Evolutionary conservation across 2,113 vertebrate species (phyloP), one percentile per base, ranked within the genome.

Genomic region (Phylloscopus trochiloides): DNA sequence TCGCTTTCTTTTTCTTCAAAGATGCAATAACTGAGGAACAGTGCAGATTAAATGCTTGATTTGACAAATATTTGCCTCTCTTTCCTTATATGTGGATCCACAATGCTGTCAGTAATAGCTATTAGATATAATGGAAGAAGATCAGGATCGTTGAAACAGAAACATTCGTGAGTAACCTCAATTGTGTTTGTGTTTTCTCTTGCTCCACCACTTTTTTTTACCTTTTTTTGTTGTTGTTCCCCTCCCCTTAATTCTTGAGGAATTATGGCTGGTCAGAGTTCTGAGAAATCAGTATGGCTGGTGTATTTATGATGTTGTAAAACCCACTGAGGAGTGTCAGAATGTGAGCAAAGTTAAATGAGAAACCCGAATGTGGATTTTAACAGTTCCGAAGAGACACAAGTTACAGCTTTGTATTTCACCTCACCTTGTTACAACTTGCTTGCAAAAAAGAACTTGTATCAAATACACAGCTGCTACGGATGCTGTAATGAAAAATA

Each of bases 81-180:
- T 96, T 90, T 92, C 93, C 90, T 93, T 94, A 38, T 95, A 67
- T 86, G 79, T 90, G 90, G 94, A 95, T 94, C 94, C 88, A 94
- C 96, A 96, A 94, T 96, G 96, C 96, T 96, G 85, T 96, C 96
- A 97, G 96, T 97, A 97, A 94, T 97, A 97, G 93, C 71, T 96
- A 86, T 96, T 97, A 95, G 96, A 94, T 97, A 93, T 94, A 90
- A 94, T 86, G 93, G 95, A 96, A 96, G 96, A 97, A 95, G 92
- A 97, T 95, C 90, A 97, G 90, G 90, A 96, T 88, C 93, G 40
- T 95, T 96, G 88, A 97, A 94, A 96, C 82, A 96, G 85, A 96
- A 93, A 59, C 87, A 95, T 90, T 95, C 90, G 95, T 96, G 92
- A 96, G 94, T 96, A 97, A 95, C 38, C 67, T 95, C 76, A 72